These are phyloP conservation scores for Mormoops blainvillei DNA, from an alignment of 2,113 vertebrate species.

Conservation along the genomic window DNA sequence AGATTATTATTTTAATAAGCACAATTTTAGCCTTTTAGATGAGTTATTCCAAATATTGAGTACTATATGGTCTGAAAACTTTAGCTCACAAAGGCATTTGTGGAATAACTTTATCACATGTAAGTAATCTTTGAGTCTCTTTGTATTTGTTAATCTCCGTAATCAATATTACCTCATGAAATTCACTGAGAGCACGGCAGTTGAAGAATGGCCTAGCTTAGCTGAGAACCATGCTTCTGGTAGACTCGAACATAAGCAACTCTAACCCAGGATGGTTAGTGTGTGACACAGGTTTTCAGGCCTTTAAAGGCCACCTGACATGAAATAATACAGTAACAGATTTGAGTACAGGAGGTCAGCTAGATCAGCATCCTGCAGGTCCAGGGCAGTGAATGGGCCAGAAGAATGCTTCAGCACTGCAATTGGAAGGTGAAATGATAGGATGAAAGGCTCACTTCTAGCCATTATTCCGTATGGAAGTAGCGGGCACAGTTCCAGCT, in stretches of 20 bases:
- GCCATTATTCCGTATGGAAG: neutral
- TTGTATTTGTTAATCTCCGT: neutral
- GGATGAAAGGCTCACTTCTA: neutral
- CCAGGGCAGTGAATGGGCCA: neutral
- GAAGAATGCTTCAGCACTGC: neutral
- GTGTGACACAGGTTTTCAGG: neutral
- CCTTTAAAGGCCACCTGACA: neutral
- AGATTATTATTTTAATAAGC: conserved; percentile 35
- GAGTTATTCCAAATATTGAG: conserved; percentile 25
- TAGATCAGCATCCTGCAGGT: neutral
- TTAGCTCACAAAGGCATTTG: neutral
- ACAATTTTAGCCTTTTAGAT: conserved; percentile 16
- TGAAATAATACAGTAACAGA: neutral
- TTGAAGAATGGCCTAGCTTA: neutral
- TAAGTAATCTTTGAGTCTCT: neutral
- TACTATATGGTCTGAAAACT: neutral
- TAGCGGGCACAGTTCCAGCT: neutral
- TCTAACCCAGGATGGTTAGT: neutral
- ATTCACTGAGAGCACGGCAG: neutral
- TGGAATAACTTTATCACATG: neutral
- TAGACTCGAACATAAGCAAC: neutral
- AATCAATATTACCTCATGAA: neutral
- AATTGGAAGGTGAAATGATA: neutral
- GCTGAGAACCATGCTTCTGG: neutral
- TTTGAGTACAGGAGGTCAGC: neutral